These are phyloP conservation scores for Diachrysia chrysitis DNA, from an alignment of 2,888 invertebrate genomes.

Conservation along the genomic window DNA sequence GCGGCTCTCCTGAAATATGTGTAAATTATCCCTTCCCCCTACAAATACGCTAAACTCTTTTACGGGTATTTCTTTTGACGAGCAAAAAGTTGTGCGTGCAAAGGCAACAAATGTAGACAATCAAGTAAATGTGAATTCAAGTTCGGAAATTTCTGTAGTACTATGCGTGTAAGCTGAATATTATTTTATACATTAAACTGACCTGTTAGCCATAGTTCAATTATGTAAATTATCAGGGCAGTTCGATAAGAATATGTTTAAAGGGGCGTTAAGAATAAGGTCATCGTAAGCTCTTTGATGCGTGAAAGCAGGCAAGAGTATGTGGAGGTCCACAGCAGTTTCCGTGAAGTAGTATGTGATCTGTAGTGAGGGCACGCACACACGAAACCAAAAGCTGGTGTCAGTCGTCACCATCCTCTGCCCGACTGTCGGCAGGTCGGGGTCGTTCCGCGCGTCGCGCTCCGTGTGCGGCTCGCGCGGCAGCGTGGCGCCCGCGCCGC, in stretches of 20 bases:
- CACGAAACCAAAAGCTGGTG: constrained; percentile 78
- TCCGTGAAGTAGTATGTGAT: constrained; percentile 17
- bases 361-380: constrained; percentile 49
- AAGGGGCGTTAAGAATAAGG: background rate
- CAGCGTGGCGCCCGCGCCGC: constrained; percentile 92
- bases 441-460: constrained; percentile 96
- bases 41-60: background rate
- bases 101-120: constrained; percentile 23
- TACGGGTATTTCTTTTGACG: background rate
- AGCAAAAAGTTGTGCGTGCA: background rate
- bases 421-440: constrained; percentile 94
- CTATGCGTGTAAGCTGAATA: background rate
- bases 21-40: background rate
- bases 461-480: constrained; percentile 93
- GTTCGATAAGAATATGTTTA: background rate
- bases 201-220: background rate
- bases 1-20: background rate
- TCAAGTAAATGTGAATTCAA: constrained; percentile 23
- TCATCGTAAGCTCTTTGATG: background rate
- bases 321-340: constrained; percentile 37
- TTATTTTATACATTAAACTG: background rate
- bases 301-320: background rate
- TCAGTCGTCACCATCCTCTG: constrained; percentile 85
- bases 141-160: constrained; percentile 35
- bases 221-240: background rate